A percentile compares a stretch with the other conserved stretches of the same genome.
Evolutionary conservation across 2,797 vertebrate genomes (phyloP).

Genomic region (Emydoidea blandingii): DNA sequence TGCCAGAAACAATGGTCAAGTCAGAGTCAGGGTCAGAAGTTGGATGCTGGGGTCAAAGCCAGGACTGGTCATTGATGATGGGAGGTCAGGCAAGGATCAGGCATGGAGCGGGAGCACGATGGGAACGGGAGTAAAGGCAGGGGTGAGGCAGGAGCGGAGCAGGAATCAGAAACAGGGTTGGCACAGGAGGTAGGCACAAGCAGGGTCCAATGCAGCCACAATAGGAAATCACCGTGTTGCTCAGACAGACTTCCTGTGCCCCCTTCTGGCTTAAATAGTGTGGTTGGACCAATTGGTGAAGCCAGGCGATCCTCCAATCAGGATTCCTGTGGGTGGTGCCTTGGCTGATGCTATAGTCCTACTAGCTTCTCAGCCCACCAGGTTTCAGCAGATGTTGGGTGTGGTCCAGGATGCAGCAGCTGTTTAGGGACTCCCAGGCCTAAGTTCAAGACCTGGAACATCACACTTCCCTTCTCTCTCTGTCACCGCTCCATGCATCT

Average conservation of each 20-base stretch:
- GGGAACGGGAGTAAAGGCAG: background rate
- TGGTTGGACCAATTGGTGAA: background rate
- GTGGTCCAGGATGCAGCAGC: background rate
- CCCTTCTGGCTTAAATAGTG: background rate
- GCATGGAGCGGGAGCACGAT: background rate
- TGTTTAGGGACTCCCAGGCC: background rate
- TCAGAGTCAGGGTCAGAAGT: background rate
- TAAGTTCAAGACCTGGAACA: background rate
- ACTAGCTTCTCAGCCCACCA: background rate
- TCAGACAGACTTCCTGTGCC: background rate
- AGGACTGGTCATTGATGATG: background rate
- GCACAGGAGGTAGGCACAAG: background rate
- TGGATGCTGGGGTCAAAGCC: background rate
- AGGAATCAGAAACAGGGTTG: background rate
- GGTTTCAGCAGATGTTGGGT: background rate
- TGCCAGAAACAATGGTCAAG: background rate
- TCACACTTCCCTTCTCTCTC: background rate
- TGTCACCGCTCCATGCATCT: background rate
- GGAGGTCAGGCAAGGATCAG: too few species aligned
- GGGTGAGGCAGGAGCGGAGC: background rate
- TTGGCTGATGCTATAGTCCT: background rate
- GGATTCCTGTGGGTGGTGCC: background rate
- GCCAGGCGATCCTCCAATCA: background rate
- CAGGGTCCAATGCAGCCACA: background rate
- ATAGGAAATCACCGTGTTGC: background rate